A percentile compares a stretch with the other conserved stretches of the same genome.
phyloP scores from a whole-genome alignment of 2,888 invertebrate species.

The Lissocephala sabroskyi region DNA sequence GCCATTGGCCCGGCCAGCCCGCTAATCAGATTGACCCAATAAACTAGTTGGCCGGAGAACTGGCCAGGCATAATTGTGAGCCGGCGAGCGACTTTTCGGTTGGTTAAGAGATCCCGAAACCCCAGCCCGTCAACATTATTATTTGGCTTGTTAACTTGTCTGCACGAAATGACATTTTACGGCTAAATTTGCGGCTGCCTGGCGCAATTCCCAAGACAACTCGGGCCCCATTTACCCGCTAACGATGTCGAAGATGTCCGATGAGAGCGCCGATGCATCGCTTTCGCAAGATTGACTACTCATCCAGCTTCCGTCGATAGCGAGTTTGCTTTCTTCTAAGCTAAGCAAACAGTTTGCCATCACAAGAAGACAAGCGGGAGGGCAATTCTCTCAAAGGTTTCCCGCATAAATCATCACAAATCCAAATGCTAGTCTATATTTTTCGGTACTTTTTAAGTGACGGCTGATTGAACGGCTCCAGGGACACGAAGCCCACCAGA shows the following conservation, averaged over 20 bases:
- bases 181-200: slow-evolving; percentile 48
- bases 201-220: slow-evolving; percentile 52
- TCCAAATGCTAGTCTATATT: slow-evolving; percentile 11
- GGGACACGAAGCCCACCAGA: neutral
- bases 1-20: slow-evolving; percentile 29
- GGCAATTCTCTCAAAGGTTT: slow-evolving; percentile 17
- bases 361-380: slow-evolving; percentile 1
- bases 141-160: slow-evolving; percentile 66
- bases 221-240: slow-evolving; percentile 8
- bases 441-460: slow-evolving; percentile 24
- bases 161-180: slow-evolving; percentile 71
- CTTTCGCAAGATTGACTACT: slow-evolving; percentile 37
- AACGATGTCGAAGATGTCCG: slow-evolving; percentile 43
- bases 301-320: slow-evolving; percentile 12
- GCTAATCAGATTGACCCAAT: slow-evolving; percentile 60
- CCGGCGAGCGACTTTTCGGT: neutral
- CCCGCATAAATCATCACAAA: slow-evolving; percentile 14
- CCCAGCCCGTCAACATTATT: slow-evolving; percentile 57
- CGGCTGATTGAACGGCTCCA: slow-evolving; percentile 15
- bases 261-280: slow-evolving; percentile 29
- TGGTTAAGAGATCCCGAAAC: neutral
- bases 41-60: slow-evolving; percentile 41
- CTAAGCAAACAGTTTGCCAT: slow-evolving; percentile 35
- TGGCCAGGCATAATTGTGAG: neutral
- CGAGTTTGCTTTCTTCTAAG: slow-evolving; percentile 19